Evolutionary conservation across 2,888 invertebrate genomes (phyloP).

Genomic region (Apeira syringaria): DNA sequence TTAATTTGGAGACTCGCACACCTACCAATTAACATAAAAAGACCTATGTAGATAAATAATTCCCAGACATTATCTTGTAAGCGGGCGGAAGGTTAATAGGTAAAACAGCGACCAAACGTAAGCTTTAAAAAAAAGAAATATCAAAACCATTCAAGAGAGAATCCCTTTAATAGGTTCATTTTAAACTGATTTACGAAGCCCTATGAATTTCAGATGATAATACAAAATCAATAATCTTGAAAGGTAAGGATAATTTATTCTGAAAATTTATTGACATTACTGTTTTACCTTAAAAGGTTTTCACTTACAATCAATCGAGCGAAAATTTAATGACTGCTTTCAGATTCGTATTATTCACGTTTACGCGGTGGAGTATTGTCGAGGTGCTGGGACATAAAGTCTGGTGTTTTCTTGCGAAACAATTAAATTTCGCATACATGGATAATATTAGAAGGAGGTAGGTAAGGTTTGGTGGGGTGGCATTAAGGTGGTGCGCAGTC

Average conservation of each 20-base stretch:
- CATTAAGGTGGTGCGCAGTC: constrained; percentile 54
- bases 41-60: too few species aligned
- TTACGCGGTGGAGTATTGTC: constrained; percentile 56
- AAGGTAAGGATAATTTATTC: constrained; percentile 51
- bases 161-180: constrained; percentile 28
- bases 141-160: constrained; percentile 42
- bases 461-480: constrained; percentile 45
- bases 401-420: constrained; percentile 71
- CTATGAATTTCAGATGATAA: constrained; percentile 27
- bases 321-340: constrained; percentile 79
- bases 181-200: constrained; percentile 11
- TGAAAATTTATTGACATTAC: constrained; percentile 60
- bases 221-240: constrained; percentile 50
- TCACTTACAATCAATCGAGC: constrained; percentile 70
- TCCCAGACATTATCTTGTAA: too few species aligned
- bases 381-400: constrained; percentile 62
- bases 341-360: constrained; percentile 71
- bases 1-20: too few species aligned
- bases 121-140: too few species aligned
- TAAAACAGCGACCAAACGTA: too few species aligned
- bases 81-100: too few species aligned
- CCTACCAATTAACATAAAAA: too few species aligned
- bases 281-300: constrained; percentile 73
- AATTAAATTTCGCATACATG: constrained; percentile 78
- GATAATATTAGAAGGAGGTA: constrained; percentile 58